A percentile compares a stretch with the other conserved stretches of the same genome.
Evolutionary conservation across 2,888 invertebrate genomes (phyloP).

Genomic region (Yponomeuta sedellus): DNA sequence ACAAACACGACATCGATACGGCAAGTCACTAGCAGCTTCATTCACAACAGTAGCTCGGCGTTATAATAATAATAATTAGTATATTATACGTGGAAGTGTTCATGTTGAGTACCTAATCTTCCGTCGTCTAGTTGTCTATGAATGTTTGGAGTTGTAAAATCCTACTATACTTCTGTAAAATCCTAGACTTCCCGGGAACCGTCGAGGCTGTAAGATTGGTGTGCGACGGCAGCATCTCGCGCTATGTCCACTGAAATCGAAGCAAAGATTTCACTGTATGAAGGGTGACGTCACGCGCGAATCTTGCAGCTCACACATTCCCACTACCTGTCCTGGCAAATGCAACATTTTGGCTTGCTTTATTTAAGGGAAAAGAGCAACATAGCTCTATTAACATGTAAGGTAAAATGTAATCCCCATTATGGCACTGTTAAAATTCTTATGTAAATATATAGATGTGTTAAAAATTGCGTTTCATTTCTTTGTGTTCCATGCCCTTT

Average conservation of each 20-base stretch:
- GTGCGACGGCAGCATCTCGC: constrained; percentile 64
- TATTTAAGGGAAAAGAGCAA: constrained; percentile 40
- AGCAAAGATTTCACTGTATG: constrained; percentile 58
- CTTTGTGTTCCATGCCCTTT: neutral
- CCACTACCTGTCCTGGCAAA: constrained; percentile 53
- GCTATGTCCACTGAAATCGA: constrained; percentile 61
- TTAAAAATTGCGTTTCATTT: constrained; percentile 62
- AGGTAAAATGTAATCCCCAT: constrained; percentile 54
- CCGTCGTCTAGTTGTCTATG: neutral
- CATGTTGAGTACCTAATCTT: constrained; percentile 7
- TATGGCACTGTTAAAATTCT: constrained; percentile 73
- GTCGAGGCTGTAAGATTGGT: constrained; percentile 37
- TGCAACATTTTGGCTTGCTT: constrained; percentile 55
- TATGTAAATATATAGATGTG: constrained; percentile 77
- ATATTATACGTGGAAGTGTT: constrained; percentile 8
- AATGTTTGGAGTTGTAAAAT: neutral
- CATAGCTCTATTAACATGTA: constrained; percentile 43
- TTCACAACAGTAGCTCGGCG: constrained; percentile 34
- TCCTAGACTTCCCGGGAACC: neutral
- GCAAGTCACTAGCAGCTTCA: constrained; percentile 29
- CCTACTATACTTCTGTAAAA: constrained; percentile 4
- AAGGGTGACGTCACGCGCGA: constrained; percentile 52
- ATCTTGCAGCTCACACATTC: constrained; percentile 45
- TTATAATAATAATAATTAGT: constrained; percentile 17
- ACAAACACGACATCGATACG: constrained; percentile 19